Base-by-base conservation (phyloP, 2,888 invertebrate genomes). In the Cephus spinipes region DNA sequence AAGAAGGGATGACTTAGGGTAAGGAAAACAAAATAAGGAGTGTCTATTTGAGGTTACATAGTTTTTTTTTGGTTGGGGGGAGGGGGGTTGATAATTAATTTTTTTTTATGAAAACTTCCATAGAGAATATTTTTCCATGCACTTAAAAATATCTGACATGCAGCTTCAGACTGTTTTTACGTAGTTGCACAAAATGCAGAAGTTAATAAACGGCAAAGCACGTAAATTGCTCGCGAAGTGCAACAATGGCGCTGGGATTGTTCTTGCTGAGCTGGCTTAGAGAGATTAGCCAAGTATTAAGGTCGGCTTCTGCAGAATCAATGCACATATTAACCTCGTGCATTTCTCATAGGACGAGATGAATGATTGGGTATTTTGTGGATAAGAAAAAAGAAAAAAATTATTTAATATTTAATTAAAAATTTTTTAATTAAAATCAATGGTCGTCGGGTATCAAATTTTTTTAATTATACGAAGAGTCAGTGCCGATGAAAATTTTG, bases 221-320 rank as follows among this genome's bases (percentile, higher is more conserved):
- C 23, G 40, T 32, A 71, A 71, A 30, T 32, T 71, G 31, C 12
- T 71, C 11, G 32, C 34, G 31, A 11, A 36, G 71, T 69, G 71
- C 35, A 71, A 77, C 77, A 77, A 77, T 77, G 77, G 75, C 31
- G 75, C 71, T 73, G 68, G 77, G 77, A 69, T 74, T 40, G 77
- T 69, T 75, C 75, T 75, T 36, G 75, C 75, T 77, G 74, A 77
- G 77, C 77, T 77, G 77, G 77, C 77, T 77, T 74, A 77, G 69
- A 36, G 69, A 77, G 77, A 77, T 77, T 77, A 77, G 40, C 69
- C 40, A 69, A 74, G 77, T 77, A 77, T 77, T 77, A 77, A 77
- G 77, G 77, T 75, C 77, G 77, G 77, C 34, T 74, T 40, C 40
- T 32, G 74, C 77, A 55, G 23, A 77, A 75, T 77, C 77, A 77